These are phyloP conservation scores for Stichodactyla mertensii DNA, from an alignment of 64 coral and sea anemone genomes.

Conservation along the genomic window DNA sequence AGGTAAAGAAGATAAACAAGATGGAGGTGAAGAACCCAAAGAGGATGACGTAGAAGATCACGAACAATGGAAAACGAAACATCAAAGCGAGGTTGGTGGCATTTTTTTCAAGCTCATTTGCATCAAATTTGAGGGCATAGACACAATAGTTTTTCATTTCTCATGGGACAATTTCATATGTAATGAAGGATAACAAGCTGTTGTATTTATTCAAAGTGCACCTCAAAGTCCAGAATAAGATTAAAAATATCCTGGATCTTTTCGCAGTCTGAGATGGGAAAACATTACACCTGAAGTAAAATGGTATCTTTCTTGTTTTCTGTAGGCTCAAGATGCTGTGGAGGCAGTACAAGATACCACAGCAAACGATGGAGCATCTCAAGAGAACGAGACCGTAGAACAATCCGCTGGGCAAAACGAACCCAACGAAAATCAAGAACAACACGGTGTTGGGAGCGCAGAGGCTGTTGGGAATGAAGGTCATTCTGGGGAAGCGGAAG, in stretches of 20 bases:
- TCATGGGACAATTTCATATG: too few relatives aligned
- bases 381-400: conserved; percentile 41
- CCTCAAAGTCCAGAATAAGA: too few relatives aligned
- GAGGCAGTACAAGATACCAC: conserved; percentile 73
- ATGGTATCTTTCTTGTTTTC: not conserved
- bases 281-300: not conserved
- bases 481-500: conserved; percentile 62
- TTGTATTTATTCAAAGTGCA: too few relatives aligned
- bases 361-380: conserved; percentile 48
- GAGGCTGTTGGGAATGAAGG: conserved; percentile 57
- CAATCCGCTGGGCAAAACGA: conserved; percentile 62
- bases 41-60: conserved; percentile 8
- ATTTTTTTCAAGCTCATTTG: too few relatives aligned
- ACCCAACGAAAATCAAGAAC: conserved; percentile 51
- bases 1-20: conserved; percentile 37
- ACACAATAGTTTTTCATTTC: too few relatives aligned
- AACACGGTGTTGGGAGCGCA: conserved; percentile 58
- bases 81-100: conserved; percentile 49
- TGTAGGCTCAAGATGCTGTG: conserved; percentile 53
- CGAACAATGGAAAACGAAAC: conserved; percentile 82
- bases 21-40: conserved; percentile 24
- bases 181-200: too few relatives aligned
- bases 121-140: too few relatives aligned
- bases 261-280: not conserved
- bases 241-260: too few relatives aligned